phyloP scores from a whole-genome alignment of 2,113 vertebrate genomes.

The Plestiodon gilberti region DNA sequence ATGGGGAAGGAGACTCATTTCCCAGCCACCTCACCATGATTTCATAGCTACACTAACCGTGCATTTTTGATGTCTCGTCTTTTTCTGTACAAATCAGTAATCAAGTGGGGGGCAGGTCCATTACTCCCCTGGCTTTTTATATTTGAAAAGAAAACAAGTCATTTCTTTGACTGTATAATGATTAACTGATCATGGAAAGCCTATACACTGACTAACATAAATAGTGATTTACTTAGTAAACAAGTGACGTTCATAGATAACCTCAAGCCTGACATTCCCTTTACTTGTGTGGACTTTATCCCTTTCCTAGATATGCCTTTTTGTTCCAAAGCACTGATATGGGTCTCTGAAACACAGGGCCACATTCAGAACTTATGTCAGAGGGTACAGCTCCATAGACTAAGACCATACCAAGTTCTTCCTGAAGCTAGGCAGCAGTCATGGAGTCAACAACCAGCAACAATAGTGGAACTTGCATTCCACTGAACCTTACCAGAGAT shows the following conservation, averaged over 20 bases:
- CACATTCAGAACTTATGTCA: slow-evolving; percentile 36
- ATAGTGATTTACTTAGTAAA: slow-evolving; percentile 21
- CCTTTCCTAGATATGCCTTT: not conserved
- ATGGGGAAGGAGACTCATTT: slow-evolving; percentile 14
- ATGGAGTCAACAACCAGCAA: no score
- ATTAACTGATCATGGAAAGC: slow-evolving; percentile 25
- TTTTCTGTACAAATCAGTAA: not conserved
- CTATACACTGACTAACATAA: not conserved
- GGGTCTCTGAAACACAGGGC: slow-evolving; percentile 25
- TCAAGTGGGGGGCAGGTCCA: rapidly evolving
- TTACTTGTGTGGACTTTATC: not conserved
- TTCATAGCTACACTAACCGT: not conserved
- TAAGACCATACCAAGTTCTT: not conserved
- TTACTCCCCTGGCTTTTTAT: not conserved
- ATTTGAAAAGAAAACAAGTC: not conserved
- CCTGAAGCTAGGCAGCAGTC: not conserved
- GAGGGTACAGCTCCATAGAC: not conserved
- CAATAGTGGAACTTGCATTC: not conserved
- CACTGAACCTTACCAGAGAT: not conserved
- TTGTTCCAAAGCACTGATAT: slow-evolving; percentile 33
- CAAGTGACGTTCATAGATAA: slow-evolving; percentile 46
- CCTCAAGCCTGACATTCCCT: slow-evolving; percentile 28
- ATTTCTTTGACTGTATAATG: not conserved
- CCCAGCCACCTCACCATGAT: slow-evolving; percentile 38
- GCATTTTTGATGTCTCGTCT: not conserved